Evolutionary conservation across 2,888 invertebrate species (phyloP).

Genomic region (Limnephilus lunatus): DNA sequence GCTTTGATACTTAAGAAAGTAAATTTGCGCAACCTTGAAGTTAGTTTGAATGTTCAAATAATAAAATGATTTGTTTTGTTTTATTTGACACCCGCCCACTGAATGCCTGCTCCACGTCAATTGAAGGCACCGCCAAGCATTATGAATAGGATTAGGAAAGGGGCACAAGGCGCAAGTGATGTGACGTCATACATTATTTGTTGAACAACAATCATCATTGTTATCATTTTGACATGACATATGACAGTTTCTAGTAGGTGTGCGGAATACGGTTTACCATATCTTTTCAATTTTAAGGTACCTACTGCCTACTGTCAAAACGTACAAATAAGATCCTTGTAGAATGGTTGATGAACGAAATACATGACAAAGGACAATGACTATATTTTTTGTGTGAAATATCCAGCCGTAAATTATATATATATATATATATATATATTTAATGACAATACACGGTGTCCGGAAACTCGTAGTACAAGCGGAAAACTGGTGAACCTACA

Average conservation of each 20-base stretch:
- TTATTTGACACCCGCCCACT: background rate
- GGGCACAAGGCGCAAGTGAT: background rate
- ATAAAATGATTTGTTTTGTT: slow-evolving; percentile 26
- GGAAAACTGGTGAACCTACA: too few relatives aligned
- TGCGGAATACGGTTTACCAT: background rate
- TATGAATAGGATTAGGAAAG: background rate
- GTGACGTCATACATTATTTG: background rate
- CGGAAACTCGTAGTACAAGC: too few relatives aligned
- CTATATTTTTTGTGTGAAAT: too few relatives aligned
- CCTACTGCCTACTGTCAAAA: too few relatives aligned
- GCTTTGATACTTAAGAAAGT: background rate
- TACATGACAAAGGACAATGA: too few relatives aligned
- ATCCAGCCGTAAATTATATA: too few relatives aligned
- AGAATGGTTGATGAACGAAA: too few relatives aligned
- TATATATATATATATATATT: too few relatives aligned
- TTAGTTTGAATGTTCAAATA: background rate
- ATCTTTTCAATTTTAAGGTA: background rate
- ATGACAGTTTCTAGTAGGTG: background rate
- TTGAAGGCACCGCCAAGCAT: background rate
- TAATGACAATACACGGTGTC: too few relatives aligned
- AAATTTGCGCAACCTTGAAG: background rate
- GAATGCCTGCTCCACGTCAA: background rate
- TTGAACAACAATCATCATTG: background rate
- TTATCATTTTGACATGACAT: background rate
- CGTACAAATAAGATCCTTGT: too few relatives aligned